Conservation (phyloP, 2,113 vertebrate species). For the Brachirus orientalis region DNA sequence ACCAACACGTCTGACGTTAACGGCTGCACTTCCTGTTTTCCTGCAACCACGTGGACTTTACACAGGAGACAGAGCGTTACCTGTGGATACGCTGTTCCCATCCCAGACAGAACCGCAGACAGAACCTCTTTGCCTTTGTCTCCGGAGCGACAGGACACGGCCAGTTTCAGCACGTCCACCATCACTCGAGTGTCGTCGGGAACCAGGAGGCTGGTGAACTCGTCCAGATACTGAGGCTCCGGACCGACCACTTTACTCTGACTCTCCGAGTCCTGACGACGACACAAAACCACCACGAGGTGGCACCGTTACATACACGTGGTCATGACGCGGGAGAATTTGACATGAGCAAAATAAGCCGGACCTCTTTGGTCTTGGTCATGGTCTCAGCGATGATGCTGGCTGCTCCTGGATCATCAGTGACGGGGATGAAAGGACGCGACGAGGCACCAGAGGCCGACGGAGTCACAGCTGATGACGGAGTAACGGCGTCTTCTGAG, state of each 20-base stretch:
- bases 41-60: fast-evolving
- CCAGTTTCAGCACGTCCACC: slow-evolving; percentile 95
- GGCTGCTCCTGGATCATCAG: slow-evolving; percentile 96
- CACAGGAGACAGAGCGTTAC: slow-evolving; percentile 50
- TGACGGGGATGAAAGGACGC: slow-evolving; percentile 97
- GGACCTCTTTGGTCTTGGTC: slow-evolving; percentile 95
- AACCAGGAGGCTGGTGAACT: slow-evolving; percentile 93
- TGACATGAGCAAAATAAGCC: too few species aligned
- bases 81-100: slow-evolving; percentile 98
- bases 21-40: neutral
- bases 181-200: slow-evolving; percentile 94
- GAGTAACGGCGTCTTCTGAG: slow-evolving; percentile 92
- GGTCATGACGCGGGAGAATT: too few species aligned
- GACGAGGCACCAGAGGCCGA: slow-evolving; percentile 91
- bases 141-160: slow-evolving; percentile 91
- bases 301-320: too few species aligned
- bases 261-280: slow-evolving; percentile 90
- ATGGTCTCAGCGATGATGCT: slow-evolving; percentile 99
- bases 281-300: neutral
- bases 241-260: slow-evolving; percentile 91
- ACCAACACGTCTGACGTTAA: neutral
- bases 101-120: slow-evolving; percentile 94
- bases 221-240: slow-evolving; percentile 94
- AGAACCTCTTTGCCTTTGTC: slow-evolving; percentile 94
- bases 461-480: slow-evolving; percentile 92